These are phyloP conservation scores for Netelia virgata DNA, from an alignment of 2,888 invertebrate genomes.

Conservation along the genomic window DNA sequence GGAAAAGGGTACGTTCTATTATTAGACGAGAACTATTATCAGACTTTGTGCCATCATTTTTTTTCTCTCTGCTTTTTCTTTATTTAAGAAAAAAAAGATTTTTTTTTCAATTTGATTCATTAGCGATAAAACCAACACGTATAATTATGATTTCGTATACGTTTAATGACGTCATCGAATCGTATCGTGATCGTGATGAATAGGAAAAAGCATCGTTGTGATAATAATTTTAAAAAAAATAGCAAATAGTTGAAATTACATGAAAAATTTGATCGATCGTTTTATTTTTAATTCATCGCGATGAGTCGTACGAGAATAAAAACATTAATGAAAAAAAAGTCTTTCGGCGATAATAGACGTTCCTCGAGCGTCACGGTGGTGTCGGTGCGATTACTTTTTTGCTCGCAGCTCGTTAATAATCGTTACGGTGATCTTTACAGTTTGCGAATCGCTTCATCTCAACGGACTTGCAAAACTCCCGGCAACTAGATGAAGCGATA, in stretches of 20 bases:
- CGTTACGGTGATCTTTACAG: slow-evolving; percentile 13
- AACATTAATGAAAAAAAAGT: neutral
- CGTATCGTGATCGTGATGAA: neutral
- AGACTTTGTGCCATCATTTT: too few relatives aligned
- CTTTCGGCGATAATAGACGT: neutral
- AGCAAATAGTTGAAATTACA: too few relatives aligned
- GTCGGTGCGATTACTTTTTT: slow-evolving; percentile 7
- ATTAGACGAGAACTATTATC: too few relatives aligned
- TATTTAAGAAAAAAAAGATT: too few relatives aligned
- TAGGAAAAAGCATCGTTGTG: neutral
- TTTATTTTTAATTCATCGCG: neutral
- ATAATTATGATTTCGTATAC: neutral
- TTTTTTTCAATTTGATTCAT: too few relatives aligned
- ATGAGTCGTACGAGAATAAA: neutral
- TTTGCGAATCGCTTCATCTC: neutral
- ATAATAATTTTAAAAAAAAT: neutral
- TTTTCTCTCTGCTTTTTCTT: too few relatives aligned
- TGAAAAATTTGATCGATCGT: neutral
- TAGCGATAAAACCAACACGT: neutral
- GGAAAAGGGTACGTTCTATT: too few relatives aligned
- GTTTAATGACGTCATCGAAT: neutral
- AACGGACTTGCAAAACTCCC: neutral
- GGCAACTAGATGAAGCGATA: neutral
- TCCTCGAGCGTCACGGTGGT: neutral
- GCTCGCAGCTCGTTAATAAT: slow-evolving; percentile 3